Conservation (phyloP, 1,140 invertebrate genomes). For the Drosophila gunungcola region DNA sequence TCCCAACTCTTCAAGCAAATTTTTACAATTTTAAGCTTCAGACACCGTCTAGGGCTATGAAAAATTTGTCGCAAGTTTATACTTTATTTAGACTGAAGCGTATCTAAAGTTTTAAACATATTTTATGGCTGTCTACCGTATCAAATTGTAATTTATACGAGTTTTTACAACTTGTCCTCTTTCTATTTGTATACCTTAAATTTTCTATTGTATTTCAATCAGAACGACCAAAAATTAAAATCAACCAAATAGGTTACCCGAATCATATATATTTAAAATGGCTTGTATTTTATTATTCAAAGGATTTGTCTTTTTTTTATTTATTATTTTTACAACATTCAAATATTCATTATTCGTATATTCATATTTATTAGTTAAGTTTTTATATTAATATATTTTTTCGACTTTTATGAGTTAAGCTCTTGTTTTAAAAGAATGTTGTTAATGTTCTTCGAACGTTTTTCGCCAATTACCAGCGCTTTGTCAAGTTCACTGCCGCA, state of each 20-base stretch:
- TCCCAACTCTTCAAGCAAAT: too few species aligned
- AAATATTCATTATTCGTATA: too few species aligned
- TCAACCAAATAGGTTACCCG: too few species aligned
- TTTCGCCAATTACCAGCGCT: neutral
- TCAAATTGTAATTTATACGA: neutral
- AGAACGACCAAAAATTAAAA: too few species aligned
- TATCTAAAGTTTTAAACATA: neutral
- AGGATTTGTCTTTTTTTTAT: too few species aligned
- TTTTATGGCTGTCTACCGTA: neutral
- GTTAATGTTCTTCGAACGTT: neutral
- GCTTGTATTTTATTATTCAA: neutral
- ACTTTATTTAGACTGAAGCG: neutral
- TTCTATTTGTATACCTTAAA: neutral
- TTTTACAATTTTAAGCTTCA: neutral
- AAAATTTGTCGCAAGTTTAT: too few species aligned
- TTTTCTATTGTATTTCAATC: too few species aligned
- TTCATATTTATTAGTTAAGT: too few species aligned
- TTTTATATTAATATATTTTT: neutral
- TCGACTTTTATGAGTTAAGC: neutral
- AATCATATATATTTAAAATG: too few species aligned
- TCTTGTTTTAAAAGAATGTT: neutral
- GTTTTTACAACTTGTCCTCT: neutral
- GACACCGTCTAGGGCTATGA: too few species aligned
- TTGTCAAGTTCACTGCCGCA: slow-evolving; percentile 25
- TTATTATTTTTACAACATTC: too few species aligned